Conservation (phyloP, 2,888 invertebrate species). For the Drosophila maculinotata region DNA sequence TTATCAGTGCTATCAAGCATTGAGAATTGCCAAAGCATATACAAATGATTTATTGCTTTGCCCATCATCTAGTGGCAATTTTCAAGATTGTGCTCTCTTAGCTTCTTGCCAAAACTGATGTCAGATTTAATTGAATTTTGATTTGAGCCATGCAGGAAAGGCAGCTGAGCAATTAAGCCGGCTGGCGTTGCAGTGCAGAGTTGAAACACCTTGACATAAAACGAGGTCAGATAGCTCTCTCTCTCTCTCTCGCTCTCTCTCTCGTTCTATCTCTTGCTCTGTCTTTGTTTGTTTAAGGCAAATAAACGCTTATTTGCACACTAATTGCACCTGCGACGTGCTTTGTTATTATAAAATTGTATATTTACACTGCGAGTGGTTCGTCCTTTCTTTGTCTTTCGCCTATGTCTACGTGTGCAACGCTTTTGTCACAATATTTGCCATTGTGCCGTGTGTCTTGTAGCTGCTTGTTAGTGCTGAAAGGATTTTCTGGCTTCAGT, state of each 20-base stretch:
- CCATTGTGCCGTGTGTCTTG: constrained; percentile 41
- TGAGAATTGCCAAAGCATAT: constrained; percentile 7
- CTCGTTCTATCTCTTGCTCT: constrained; percentile 8
- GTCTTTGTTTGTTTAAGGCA: constrained; percentile 56
- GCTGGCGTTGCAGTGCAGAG: constrained; percentile 22
- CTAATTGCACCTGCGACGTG: constrained; percentile 81
- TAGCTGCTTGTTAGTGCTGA: constrained; percentile 62
- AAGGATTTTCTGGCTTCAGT: constrained; percentile 52
- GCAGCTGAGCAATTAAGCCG: constrained; percentile 28
- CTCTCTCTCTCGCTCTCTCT: not conserved
- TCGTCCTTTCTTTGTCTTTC: constrained; percentile 46
- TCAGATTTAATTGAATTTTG: constrained; percentile 64
- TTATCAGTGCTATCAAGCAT: constrained; percentile 42
- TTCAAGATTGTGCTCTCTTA: constrained; percentile 41
- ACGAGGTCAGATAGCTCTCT: constrained; percentile 60
- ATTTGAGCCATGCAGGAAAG: constrained; percentile 36
- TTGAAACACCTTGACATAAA: constrained; percentile 58
- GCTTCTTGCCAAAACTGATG: constrained; percentile 21
- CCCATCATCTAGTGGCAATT: constrained; percentile 46
- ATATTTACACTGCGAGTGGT: constrained; percentile 66
- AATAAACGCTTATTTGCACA: constrained; percentile 81
- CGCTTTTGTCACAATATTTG: constrained; percentile 70
- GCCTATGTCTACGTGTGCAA: constrained; percentile 23
- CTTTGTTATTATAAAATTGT: constrained; percentile 79
- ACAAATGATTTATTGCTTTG: constrained; percentile 47